Percentiles rank a stretch among this genome's conserved stretches.
These are phyloP conservation scores for Sphaerodactylus townsendi DNA, from an alignment of 2,113 vertebrate species.

Conservation along the genomic window DNA sequence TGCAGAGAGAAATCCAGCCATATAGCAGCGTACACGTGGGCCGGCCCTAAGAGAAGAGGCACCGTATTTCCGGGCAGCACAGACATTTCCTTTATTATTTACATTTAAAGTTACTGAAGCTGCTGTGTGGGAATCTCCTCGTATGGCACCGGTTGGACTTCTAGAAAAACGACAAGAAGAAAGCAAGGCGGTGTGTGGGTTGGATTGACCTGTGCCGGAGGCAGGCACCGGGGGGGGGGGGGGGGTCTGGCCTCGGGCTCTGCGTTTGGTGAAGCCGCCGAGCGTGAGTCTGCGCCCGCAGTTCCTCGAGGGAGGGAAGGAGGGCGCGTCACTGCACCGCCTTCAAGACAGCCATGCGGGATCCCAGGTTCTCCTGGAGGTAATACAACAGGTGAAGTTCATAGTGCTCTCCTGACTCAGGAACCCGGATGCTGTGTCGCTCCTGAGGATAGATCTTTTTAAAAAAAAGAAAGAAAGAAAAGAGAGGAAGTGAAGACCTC, in stretches of 20 bases:
- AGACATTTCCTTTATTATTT: conserved; percentile 67
- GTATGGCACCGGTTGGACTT: conserved; percentile 69
- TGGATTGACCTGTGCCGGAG: conserved; percentile 24
- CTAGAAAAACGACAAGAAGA: conserved; percentile 39
- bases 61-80: conserved; percentile 51
- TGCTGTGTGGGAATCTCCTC: conserved; percentile 51
- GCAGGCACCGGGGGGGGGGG: conserved; percentile 64
- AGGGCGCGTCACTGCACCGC: conserved; percentile 65
- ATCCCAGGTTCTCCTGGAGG: conserved; percentile 84
- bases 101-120: conserved; percentile 55
- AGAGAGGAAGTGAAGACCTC: no score
- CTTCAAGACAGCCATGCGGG: conserved; percentile 79
- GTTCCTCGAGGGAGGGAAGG: conserved; percentile 30
- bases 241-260: conserved; percentile 38
- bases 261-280: conserved; percentile 50
- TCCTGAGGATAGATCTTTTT: conserved; percentile 84
- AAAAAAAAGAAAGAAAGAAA: conserved; percentile 10
- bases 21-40: no score
- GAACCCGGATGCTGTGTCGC: conserved; percentile 84
- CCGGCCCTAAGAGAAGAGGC: conserved; percentile 60
- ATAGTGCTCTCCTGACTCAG: conserved; percentile 84
- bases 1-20: conserved; percentile 26
- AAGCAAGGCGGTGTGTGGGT: conserved; percentile 28
- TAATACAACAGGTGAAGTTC: conserved; percentile 84
- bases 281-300: conserved; percentile 11